Conservation (phyloP, 1,140 invertebrate species). For the Zaprionus camerounensis region DNA sequence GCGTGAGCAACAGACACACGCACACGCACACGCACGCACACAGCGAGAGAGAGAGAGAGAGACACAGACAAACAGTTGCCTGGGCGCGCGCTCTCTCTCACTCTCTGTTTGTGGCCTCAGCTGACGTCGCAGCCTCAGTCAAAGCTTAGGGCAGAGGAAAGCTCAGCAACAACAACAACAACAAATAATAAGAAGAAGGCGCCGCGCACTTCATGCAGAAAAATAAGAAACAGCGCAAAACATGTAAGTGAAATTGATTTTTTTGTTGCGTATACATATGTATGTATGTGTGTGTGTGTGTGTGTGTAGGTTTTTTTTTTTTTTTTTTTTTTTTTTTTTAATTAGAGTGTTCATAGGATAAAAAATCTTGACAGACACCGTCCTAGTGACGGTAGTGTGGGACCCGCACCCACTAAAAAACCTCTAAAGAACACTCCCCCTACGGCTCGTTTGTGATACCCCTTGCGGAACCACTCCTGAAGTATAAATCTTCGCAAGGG, state of each 20-base stretch:
- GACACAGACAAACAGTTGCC: not conserved
- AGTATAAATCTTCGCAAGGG: too few species aligned
- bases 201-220: constrained; percentile 70
- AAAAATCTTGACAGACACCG: too few species aligned
- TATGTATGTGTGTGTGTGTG: constrained; percentile 10
- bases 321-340: too few species aligned
- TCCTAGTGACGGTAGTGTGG: too few species aligned
- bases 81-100: not conserved
- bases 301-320: too few species aligned
- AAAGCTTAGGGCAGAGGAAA: constrained; percentile 15
- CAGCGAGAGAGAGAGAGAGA: constrained; percentile 4
- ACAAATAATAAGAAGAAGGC: constrained; percentile 8
- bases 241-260: constrained; percentile 81
- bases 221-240: constrained; percentile 70
- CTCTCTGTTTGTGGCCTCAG: constrained; percentile 10
- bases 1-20: constrained; percentile 39
- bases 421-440: too few species aligned
- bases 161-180: constrained; percentile 21
- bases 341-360: too few species aligned
- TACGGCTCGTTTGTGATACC: too few species aligned
- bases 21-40: constrained; percentile 7
- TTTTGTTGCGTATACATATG: constrained; percentile 15
- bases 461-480: too few species aligned
- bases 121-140: constrained; percentile 2
- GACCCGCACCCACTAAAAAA: too few species aligned